Conservation (phyloP, 2,797 vertebrate species). For the Antennarius maculatus region DNA sequence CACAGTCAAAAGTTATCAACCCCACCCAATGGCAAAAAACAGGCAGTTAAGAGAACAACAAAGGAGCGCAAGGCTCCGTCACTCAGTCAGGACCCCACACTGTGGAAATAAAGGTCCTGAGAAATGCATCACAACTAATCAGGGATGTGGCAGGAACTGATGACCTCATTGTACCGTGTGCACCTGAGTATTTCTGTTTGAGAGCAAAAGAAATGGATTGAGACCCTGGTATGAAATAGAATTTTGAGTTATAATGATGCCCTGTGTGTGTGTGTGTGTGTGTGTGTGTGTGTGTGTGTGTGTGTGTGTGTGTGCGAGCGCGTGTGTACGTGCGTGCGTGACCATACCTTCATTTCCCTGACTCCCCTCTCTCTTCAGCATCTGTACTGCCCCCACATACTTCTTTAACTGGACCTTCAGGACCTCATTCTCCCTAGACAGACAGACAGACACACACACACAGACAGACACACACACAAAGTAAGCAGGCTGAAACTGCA, state of each 20-base stretch:
- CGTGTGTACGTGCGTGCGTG: constrained; percentile 19
- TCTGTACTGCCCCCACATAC: constrained; percentile 98
- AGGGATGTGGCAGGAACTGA: constrained; percentile 30
- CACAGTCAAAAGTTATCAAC: constrained; percentile 60
- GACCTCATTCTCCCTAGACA: constrained; percentile 94
- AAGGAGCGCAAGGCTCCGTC: not conserved
- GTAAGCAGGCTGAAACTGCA: not conserved
- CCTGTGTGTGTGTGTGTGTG: constrained; percentile 7
- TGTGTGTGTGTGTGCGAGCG: constrained; percentile 9
- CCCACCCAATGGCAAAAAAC: constrained; percentile 11
- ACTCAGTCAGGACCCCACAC: constrained; percentile 5
- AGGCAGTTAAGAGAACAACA: constrained; percentile 5
- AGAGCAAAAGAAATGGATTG: constrained; percentile 44
- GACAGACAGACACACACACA: constrained; percentile 24
- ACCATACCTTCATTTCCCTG: constrained; percentile 89
- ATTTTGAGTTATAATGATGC: constrained; percentile 45
- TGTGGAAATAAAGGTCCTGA: constrained; percentile 25
- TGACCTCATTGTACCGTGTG: constrained; percentile 48
- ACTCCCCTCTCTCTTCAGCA: constrained; percentile 95
- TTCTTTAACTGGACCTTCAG: constrained; percentile 99
- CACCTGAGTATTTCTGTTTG: constrained; percentile 35
- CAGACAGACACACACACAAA: not conserved
- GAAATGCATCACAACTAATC: constrained; percentile 27
- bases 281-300: constrained; percentile 18
- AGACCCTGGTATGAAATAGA: constrained; percentile 50